Base-by-base conservation (phyloP, 2,797 vertebrate species). In the Clamator glandarius region DNA sequence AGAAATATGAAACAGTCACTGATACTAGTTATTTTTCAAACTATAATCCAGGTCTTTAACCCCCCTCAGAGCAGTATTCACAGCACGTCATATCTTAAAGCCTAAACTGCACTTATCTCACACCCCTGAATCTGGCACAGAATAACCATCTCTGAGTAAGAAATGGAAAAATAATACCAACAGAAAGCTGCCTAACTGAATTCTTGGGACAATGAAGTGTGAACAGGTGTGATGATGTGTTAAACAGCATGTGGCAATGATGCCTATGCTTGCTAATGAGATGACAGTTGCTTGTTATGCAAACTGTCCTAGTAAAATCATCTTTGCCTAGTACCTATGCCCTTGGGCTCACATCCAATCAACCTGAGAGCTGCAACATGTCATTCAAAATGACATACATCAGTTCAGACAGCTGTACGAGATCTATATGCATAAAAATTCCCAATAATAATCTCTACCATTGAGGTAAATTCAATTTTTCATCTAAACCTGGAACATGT, bases 231-330 rank as follows among this genome's bases (percentile, higher is more conserved):
- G 64, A 92, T 91, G 95, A 95, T 92, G 57, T 89, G 95, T 95
- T 96, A 97, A 97, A 96, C 90, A 97, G 90, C 89, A 89, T 84
- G 91, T 92, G 87, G 90, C 86, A 95, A 96, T 95, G 92, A 96
- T 94, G 90, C n/a, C 68, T 91, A 3, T 82, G 68, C 83, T 86
- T 95, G 77, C 88, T 96, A 97, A 96, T 95, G 92, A 96, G 93
- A 96, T 96, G 96, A 86, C 86, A 95, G 93, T 93, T 94, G 54
- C 92, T 92, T 92, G 72, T 78, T 95, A 93, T 95, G 90, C 92
- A 96, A 96, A 95, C 79, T 94, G 80, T 93, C 95, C 80, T 52
- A 33, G 90, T 73, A 84, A 95, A 96, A 94, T 94, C 67, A 76
- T 89, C 83, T 85, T 87, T 96, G 46, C 81, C 57, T 92, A 54